Evolutionary conservation across 2,113 vertebrate genomes (phyloP).

Genomic region (Megaceryle maxima): DNA sequence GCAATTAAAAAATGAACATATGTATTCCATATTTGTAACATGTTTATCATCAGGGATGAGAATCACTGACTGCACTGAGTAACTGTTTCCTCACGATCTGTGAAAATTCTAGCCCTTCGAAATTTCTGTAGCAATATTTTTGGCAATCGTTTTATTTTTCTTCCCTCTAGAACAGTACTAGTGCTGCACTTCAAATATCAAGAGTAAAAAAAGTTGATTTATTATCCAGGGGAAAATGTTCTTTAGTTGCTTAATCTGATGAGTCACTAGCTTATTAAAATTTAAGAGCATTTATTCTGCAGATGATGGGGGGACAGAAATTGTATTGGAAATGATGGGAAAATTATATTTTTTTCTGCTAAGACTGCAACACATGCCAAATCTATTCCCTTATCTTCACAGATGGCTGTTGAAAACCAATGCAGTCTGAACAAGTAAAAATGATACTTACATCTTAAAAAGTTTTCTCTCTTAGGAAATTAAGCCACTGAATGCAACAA

Average conservation of each 20-base stretch:
- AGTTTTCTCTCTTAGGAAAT: slow-evolving; percentile 43
- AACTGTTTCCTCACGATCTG: not conserved
- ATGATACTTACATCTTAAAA: slow-evolving; percentile 10
- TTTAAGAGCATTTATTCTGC: slow-evolving; percentile 26
- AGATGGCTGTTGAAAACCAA: slow-evolving; percentile 39
- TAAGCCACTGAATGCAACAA: slow-evolving; percentile 10
- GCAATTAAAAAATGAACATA: not conserved
- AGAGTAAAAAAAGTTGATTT: not conserved
- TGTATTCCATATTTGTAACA: not conserved
- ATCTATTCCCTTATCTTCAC: slow-evolving; percentile 29
- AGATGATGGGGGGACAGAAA: not conserved
- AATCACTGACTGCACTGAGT: not conserved
- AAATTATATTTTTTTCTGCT: slow-evolving; percentile 32
- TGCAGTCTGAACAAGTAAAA: slow-evolving; percentile 12
- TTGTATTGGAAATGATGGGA: not conserved
- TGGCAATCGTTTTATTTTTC: not conserved
- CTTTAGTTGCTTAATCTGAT: slow-evolving; percentile 18
- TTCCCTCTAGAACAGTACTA: not conserved
- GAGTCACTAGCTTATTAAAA: slow-evolving; percentile 31
- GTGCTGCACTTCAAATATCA: not conserved
- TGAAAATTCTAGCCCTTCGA: not conserved
- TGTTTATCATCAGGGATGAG: not conserved
- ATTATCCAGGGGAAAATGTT: not conserved
- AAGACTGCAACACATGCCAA: not conserved
- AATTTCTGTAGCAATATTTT: not conserved